phyloP scores from a whole-genome alignment of 2,888 invertebrate species.

The Dolichomitus sp. region DNA sequence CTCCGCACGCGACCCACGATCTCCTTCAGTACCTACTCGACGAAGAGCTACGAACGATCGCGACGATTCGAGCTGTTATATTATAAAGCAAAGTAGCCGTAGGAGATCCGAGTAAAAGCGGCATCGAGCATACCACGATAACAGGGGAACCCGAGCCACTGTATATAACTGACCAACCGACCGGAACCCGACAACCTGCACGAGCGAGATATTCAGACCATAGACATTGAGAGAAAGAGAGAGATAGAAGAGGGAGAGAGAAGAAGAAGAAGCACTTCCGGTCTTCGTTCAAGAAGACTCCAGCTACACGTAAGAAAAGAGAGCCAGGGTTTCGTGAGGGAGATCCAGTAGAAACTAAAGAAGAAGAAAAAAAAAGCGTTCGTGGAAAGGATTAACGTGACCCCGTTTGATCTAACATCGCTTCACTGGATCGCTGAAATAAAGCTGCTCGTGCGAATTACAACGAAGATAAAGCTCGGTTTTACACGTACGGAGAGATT shows the following conservation, averaged over 20 bases:
- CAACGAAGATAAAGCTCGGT: conserved; percentile 12
- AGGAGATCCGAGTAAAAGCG: conserved; percentile 8
- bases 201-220: conserved; percentile 40
- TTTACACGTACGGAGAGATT: conserved; percentile 11
- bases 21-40: conserved; percentile 66
- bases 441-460: conserved; percentile 10
- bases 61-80: conserved; percentile 56
- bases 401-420: background rate
- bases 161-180: conserved; percentile 66
- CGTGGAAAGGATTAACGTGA: conserved; percentile 21
- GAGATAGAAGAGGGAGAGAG: conserved; percentile 1
- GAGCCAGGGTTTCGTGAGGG: conserved; percentile 8
- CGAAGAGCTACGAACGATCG: conserved; percentile 65
- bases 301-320: conserved; percentile 29
- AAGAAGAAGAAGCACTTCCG: conserved; percentile 49
- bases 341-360: background rate
- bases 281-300: conserved; percentile 31
- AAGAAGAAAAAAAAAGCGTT: background rate
- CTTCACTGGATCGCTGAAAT: conserved; percentile 31
- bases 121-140: conserved; percentile 26
- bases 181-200: conserved; percentile 63
- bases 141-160: conserved; percentile 49
- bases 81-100: conserved; percentile 26
- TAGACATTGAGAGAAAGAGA: conserved; percentile 19
- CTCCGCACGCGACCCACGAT: conserved; percentile 65